These are phyloP conservation scores for Capitulum mitella DNA, from an alignment of 2,888 invertebrate species.

Conservation along the genomic window DNA sequence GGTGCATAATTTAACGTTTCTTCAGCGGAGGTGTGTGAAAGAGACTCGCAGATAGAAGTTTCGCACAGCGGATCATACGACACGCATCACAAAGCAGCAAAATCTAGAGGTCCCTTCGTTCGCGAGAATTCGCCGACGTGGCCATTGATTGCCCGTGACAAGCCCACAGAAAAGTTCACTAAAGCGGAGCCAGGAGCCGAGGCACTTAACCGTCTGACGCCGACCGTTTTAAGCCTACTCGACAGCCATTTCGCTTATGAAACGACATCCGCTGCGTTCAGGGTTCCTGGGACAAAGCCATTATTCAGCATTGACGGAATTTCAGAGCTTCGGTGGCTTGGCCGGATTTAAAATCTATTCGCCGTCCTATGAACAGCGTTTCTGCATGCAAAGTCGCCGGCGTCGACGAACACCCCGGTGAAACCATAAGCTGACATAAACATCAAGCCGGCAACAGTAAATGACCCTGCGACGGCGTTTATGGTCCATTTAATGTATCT, in stretches of 20 bases:
- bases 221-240: background rate
- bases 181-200: background rate
- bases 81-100: too few relatives aligned
- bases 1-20: too few relatives aligned
- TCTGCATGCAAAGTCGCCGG: background rate
- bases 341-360: constrained; percentile 2
- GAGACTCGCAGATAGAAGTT: too few relatives aligned
- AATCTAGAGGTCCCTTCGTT: too few relatives aligned
- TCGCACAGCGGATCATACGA: too few relatives aligned
- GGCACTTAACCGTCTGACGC: background rate
- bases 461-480: constrained; percentile 9
- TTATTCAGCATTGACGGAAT: background rate
- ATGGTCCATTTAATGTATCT: constrained; percentile 23
- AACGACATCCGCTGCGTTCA: background rate
- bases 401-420: background rate
- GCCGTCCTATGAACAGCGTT: background rate
- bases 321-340: background rate
- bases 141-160: background rate
- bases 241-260: background rate
- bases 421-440: constrained; percentile 15
- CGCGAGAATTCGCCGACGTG: too few relatives aligned
- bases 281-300: background rate
- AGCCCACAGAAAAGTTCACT: background rate
- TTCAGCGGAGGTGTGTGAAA: too few relatives aligned
- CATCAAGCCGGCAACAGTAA: constrained; percentile 2